phyloP scores from a whole-genome alignment of 92 coral and sea anemone genomes.

The Micromussa lordhowensis region DNA sequence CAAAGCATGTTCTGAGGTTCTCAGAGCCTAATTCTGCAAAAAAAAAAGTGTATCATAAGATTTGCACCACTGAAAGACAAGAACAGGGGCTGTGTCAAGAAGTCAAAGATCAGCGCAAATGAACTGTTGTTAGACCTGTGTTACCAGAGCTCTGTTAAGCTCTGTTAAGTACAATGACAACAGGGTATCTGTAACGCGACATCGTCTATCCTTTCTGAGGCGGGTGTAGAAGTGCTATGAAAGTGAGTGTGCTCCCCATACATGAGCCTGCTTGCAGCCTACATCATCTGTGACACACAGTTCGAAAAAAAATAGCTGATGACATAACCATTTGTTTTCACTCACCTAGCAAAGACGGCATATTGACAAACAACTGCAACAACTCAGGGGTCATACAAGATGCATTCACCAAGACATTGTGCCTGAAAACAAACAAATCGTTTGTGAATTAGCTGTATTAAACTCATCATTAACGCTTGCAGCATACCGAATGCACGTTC shows the following conservation, averaged over 20 bases:
- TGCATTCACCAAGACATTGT: conserved; percentile 86
- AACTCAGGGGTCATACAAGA: conserved; percentile 80
- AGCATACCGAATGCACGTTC: neutral
- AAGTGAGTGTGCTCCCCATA: no score
- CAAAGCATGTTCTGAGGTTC: conserved; percentile 91
- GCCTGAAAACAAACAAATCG: conserved; percentile 56
- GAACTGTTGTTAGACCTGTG: neutral
- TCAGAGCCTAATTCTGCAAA: conserved; percentile 85
- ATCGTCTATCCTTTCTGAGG: no score
- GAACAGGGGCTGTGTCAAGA: neutral
- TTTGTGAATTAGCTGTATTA: neutral
- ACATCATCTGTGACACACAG: neutral
- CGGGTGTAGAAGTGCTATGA: no score
- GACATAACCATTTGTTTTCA: neutral
- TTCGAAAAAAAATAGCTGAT: neutral
- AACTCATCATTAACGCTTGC: neutral
- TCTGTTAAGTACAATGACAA: no score
- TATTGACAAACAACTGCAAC: conserved; percentile 87
- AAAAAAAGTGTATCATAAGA: neutral
- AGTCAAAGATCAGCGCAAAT: neutral
- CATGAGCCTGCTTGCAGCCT: no score
- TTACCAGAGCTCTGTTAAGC: no score
- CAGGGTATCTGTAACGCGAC: no score
- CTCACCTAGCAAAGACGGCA: conserved; percentile 84
- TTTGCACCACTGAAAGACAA: neutral